Evolutionary conservation across 1,140 invertebrate species (phyloP), one percentile per base, ranked within the genome.

Genomic region (Caenorhabditis latens): DNA sequence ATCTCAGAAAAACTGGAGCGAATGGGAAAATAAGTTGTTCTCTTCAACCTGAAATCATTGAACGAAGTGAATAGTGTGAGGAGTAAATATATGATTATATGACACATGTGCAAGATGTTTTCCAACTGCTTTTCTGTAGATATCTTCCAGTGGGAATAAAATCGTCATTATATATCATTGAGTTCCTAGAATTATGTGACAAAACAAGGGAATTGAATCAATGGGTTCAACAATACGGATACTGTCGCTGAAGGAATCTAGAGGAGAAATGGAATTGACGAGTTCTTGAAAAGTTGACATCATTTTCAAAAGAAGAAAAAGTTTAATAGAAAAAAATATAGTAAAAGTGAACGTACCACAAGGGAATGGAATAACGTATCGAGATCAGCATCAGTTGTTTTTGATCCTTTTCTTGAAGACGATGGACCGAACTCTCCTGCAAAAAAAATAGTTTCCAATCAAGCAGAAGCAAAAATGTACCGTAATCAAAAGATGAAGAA

Each of bases 301-400:
- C 40, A 46, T 24, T 43, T n/a, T 40, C 6, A 40, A 24, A 63
- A 63, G 32, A 32, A 32, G 32, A 63, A 63, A 19, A 14, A 58
- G 6, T 40, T 40, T 63, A 32, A 11, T 50, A 11, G 5, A 16
- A 53, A 16, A 53, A 16, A 13, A 63, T 6, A 13, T 32, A 32
- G 24, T 4, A 40, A 32, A 63, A 32, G 13, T 11, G 16, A 43
- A 24, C 71, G 50, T 11, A 79, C 71, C 46, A 79, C 71, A 19
- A 79, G 71, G 19, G 71, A 79, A 21, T 53, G 43, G 46, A 79
- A 79, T 8, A 79, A 21, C 21, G 46, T 79, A 46, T 79, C 71
- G n/a, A 79, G 43, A 11, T 79, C 71, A 21, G 71, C 71, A 50
- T 79, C 71, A 13, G 71, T 79, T 7, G 46, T 53, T 50, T 79